phyloP scores from a whole-genome alignment of 64 coral and sea anemone species.

The Pachyseris speciosa region DNA sequence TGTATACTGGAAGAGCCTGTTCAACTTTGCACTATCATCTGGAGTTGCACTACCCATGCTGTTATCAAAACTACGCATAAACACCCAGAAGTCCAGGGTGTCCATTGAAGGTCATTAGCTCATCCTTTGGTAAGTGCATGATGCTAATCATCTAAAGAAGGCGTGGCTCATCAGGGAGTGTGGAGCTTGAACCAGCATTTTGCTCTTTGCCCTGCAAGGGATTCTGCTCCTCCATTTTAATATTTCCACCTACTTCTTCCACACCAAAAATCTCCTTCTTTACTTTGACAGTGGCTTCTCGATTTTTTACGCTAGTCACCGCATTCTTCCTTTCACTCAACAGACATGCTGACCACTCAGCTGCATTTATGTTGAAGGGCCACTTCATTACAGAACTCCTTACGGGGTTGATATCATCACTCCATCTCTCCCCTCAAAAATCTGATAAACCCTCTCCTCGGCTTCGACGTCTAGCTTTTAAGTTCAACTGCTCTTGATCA shows the following conservation, averaged over 20 bases:
- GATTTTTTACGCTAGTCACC: neutral
- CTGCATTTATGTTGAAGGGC: neutral
- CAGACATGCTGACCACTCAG: neutral
- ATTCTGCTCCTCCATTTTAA: too few species aligned
- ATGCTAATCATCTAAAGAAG: conserved; percentile 43
- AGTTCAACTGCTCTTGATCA: conserved; percentile 6
- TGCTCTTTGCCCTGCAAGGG: neutral
- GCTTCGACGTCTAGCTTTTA: neutral
- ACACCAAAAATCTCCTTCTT: neutral
- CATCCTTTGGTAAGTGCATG: conserved; percentile 20
- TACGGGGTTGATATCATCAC: conserved; percentile 1
- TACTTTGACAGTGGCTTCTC: neutral
- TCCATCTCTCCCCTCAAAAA: neutral
- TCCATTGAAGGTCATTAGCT: conserved; percentile 29
- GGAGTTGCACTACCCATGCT: neutral
- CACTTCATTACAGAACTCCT: neutral
- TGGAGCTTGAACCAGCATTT: neutral
- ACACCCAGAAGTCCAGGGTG: conserved; percentile 29
- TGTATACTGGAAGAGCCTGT: conserved; percentile 39
- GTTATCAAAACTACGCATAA: conserved; percentile 33
- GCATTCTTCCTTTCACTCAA: neutral
- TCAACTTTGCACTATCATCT: conserved; percentile 26
- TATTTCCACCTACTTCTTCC: too few species aligned
- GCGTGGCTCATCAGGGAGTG: conserved; percentile 11
- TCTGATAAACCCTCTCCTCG: neutral